Conservation (phyloP, 2,797 vertebrate genomes). For the Cephalopachus bancanus region DNA sequence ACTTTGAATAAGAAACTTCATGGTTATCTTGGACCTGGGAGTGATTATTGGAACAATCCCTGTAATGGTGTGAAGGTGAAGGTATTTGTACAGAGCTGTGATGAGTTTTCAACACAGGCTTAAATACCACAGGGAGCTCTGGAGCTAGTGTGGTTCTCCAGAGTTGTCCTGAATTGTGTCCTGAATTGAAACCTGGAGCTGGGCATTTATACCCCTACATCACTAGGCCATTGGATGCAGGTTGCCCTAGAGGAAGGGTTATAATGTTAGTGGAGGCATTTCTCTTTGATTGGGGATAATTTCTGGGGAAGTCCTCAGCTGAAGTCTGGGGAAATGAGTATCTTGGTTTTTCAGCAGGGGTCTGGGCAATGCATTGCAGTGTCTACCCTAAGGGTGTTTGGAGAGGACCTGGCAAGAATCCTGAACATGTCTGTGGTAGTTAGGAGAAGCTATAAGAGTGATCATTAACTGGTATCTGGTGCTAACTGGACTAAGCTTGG, state of each 20-base stretch:
- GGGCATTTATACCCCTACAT: not conserved
- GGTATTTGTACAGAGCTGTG: not conserved
- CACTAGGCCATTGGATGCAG: not conserved
- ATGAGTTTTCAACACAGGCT: not conserved
- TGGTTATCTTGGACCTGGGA: not conserved
- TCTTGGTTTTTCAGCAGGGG: not conserved
- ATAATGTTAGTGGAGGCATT: not conserved
- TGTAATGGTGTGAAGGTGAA: not conserved
- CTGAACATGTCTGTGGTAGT: not conserved
- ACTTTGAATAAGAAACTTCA: not conserved
- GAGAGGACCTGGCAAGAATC: not conserved
- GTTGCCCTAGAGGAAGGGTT: not conserved
- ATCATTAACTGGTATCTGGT: too few relatives aligned
- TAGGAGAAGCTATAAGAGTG: not conserved
- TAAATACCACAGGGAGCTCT: not conserved
- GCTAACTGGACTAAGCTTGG: rapidly evolving
- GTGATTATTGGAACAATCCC: not conserved
- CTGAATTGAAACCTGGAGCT: not conserved
- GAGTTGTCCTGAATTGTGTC: not conserved
- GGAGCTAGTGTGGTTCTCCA: not conserved
- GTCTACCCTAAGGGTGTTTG: too few relatives aligned
- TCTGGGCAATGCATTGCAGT: too few relatives aligned
- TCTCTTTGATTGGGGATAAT: not conserved
- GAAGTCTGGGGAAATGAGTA: rapidly evolving
- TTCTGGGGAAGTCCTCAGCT: rapidly evolving